A percentile compares a stretch with the other conserved stretches of the same genome.
These are phyloP conservation scores for Hydropsyche betteni DNA, from an alignment of 2,888 invertebrate species.

Conservation along the genomic window DNA sequence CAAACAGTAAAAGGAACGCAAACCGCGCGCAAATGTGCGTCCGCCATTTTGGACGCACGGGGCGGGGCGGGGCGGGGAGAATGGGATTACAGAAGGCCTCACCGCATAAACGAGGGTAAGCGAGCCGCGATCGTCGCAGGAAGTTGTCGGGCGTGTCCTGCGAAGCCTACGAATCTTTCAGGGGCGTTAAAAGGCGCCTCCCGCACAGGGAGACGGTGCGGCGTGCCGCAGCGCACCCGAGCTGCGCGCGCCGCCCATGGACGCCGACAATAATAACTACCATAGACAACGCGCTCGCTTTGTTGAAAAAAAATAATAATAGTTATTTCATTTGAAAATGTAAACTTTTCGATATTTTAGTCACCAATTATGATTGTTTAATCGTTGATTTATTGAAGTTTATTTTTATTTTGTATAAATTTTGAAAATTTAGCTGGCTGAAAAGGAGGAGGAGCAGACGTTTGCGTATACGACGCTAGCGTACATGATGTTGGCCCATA, in stretches of 20 bases:
- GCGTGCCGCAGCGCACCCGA: neutral
- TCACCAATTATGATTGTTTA: too few relatives aligned
- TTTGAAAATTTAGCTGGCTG: too few relatives aligned
- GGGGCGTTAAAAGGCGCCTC: neutral
- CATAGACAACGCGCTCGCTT: constrained; percentile 18
- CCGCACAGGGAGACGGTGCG: neutral
- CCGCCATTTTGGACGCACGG: constrained; percentile 9
- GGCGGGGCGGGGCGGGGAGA: neutral
- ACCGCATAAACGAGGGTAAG: neutral
- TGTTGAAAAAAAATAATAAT: too few relatives aligned
- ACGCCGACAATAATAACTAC: constrained; percentile 25
- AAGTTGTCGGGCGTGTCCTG: too few relatives aligned
- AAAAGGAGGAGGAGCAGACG: too few relatives aligned
- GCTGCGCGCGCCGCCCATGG: constrained; percentile 7
- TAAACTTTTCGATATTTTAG: too few relatives aligned
- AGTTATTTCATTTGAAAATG: too few relatives aligned
- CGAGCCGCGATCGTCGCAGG: neutral
- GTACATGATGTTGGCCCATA: too few relatives aligned
- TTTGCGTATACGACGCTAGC: too few relatives aligned
- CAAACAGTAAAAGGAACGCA: neutral
- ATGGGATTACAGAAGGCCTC: neutral
- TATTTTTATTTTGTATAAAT: too few relatives aligned
- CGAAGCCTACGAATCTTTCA: too few relatives aligned
- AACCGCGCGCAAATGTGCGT: neutral
- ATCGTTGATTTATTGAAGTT: too few relatives aligned